Evolutionary conservation across 2,888 invertebrate species (phyloP).

Genomic region (Acleris emargana): DNA sequence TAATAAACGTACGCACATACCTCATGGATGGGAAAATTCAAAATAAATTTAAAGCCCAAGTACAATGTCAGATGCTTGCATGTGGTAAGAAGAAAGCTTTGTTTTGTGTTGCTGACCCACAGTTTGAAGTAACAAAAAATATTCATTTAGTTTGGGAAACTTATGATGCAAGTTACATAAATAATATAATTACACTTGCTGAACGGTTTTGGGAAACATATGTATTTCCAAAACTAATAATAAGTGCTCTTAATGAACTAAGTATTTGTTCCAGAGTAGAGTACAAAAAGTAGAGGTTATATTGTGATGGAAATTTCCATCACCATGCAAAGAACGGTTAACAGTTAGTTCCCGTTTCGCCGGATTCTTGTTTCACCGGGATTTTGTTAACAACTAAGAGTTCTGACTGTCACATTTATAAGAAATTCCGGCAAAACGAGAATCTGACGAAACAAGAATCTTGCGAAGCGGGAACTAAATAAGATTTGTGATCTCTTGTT

Average conservation of each 20-base stretch:
- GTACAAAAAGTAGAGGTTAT: slow-evolving; percentile 10
- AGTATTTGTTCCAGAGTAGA: no score
- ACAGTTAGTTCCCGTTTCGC: no score
- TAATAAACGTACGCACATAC: slow-evolving; percentile 5
- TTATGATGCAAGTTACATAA: background rate
- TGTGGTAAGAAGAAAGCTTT: slow-evolving; percentile 1
- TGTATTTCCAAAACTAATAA: background rate
- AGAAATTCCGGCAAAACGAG: no score
- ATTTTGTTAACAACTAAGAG: no score
- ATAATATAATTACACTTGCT: background rate
- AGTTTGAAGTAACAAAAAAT: background rate
- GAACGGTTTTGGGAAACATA: background rate
- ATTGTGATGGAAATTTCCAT: no score
- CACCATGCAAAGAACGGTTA: no score
- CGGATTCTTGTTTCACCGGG: no score
- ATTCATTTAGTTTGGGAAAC: background rate
- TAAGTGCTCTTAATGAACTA: background rate
- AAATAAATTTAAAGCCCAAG: slow-evolving; percentile 10
- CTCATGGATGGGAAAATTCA: background rate
- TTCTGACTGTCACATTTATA: no score
- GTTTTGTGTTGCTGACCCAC: slow-evolving; percentile 4
- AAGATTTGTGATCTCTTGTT: no score
- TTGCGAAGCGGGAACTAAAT: no score
- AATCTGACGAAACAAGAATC: no score
- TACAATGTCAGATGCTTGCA: slow-evolving; percentile 3